Percentiles rank a stretch among this genome's conserved stretches.
Evolutionary conservation across 1,140 invertebrate genomes (phyloP).

Genomic region (Lutraria rhynchaena): DNA sequence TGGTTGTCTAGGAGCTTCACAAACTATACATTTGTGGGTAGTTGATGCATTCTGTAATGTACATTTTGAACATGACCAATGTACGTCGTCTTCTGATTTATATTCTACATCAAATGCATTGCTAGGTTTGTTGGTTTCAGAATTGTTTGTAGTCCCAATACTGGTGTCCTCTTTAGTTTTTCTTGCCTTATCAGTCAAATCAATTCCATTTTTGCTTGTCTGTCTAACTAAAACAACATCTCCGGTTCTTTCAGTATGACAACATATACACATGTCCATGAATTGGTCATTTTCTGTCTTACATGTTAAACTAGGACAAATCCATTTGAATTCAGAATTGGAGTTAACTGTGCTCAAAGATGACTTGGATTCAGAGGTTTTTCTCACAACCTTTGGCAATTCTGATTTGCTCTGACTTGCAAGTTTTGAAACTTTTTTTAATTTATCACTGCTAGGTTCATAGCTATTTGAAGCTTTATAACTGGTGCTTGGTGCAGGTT

Average conservation of each 20-base stretch:
- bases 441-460: background rate
- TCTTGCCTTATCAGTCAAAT: constrained; percentile 4
- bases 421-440: background rate
- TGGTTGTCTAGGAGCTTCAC: constrained; percentile 66
- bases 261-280: constrained; percentile 39
- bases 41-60: constrained; percentile 59
- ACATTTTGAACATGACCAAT: constrained; percentile 70
- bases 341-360: too few relatives aligned
- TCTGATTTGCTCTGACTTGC: background rate
- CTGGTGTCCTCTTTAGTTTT: constrained; percentile 6
- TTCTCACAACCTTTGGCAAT: constrained; percentile 33
- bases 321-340: constrained; percentile 14
- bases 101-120: background rate
- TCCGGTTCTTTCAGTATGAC: constrained; percentile 20
- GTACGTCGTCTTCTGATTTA: background rate
- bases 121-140: too few relatives aligned
- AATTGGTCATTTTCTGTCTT: constrained; percentile 13
- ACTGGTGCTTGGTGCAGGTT: background rate
- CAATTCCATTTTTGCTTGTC: background rate
- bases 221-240: constrained; percentile 20
- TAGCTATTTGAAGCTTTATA: background rate
- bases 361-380: background rate
- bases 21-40: constrained; percentile 62
- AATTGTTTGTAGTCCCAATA: background rate
- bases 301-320: constrained; percentile 33